Percentiles rank a stretch among this genome's conserved stretches.
phyloP scores from a whole-genome alignment of 2,888 invertebrate species.

The Eupithecia dodoneata region DNA sequence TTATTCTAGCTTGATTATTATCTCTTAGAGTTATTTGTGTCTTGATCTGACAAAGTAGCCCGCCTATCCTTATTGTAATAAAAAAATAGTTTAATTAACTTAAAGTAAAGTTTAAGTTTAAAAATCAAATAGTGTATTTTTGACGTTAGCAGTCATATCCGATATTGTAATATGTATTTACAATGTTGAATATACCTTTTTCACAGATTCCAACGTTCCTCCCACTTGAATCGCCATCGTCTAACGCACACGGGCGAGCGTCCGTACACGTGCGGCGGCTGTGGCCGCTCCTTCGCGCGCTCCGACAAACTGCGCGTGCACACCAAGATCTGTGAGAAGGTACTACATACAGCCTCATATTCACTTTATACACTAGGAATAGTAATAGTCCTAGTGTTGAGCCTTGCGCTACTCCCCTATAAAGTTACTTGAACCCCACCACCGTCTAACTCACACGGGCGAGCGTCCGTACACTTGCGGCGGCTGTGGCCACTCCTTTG shows the following conservation, averaged over 20 bases:
- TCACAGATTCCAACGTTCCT: constrained; percentile 87
- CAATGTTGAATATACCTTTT: too few relatives aligned
- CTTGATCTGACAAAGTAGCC: too few relatives aligned
- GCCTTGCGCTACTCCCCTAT: not conserved
- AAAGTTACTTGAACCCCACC: not conserved
- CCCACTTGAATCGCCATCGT: constrained; percentile 87
- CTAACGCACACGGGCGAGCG: constrained; percentile 89
- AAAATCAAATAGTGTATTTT: too few relatives aligned
- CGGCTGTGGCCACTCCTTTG: constrained; percentile 89
- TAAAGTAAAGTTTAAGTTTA: too few relatives aligned
- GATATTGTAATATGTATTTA: too few relatives aligned
- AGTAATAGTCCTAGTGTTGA: not conserved
- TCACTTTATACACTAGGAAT: not conserved
- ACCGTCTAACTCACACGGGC: constrained; percentile 85
- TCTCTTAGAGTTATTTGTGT: too few relatives aligned
- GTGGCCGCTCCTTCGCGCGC: constrained; percentile 88
- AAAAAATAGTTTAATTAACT: too few relatives aligned
- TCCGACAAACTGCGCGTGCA: constrained; percentile 90
- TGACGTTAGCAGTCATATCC: too few relatives aligned
- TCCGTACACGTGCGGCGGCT: constrained; percentile 87
- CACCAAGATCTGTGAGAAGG: constrained; percentile 84
- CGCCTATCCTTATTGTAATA: too few relatives aligned
- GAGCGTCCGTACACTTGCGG: constrained; percentile 87
- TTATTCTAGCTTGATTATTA: too few relatives aligned
- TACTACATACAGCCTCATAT: constrained; percentile 36